Percentiles rank a stretch among this genome's conserved stretches.
These are phyloP conservation scores for Tetrao urogallus DNA, from an alignment of 2,113 vertebrate genomes.

Conservation along the genomic window DNA sequence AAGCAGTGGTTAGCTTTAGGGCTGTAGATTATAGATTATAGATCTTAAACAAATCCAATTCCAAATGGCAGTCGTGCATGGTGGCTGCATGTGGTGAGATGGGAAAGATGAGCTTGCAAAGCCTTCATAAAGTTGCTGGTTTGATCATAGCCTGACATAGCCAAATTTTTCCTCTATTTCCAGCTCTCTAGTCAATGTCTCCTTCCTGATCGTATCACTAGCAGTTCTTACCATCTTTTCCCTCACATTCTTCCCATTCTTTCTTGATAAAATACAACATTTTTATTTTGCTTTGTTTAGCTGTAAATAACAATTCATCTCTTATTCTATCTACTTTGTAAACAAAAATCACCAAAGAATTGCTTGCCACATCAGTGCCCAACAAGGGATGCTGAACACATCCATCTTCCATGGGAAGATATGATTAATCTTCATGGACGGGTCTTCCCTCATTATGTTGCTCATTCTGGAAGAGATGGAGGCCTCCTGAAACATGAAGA, in stretches of 20 bases:
- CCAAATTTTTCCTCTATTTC: not conserved
- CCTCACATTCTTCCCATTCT: not conserved
- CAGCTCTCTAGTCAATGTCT: not conserved
- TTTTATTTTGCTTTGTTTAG: not conserved
- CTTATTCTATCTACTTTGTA: not conserved
- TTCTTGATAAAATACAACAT: not conserved
- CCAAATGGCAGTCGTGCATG: not conserved
- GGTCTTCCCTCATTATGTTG: not conserved
- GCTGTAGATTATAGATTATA: not conserved
- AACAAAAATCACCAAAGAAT: not conserved
- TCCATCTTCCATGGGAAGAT: not conserved
- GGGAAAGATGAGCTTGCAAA: not conserved
- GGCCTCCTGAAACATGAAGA: constrained; percentile 27
- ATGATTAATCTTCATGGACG: no score
- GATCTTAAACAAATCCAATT: not conserved
- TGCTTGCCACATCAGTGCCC: not conserved
- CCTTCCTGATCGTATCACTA: not conserved
- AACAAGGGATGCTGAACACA: not conserved
- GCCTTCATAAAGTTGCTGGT: not conserved
- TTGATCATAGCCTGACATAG: not conserved
- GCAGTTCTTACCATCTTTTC: not conserved
- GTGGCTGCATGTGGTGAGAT: rapidly evolving
- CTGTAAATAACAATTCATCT: not conserved
- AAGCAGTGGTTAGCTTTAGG: not conserved
- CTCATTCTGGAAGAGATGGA: not conserved